Evolutionary conservation across 2,797 vertebrate species (phyloP).

Genomic region (Salarias fasciatus): DNA sequence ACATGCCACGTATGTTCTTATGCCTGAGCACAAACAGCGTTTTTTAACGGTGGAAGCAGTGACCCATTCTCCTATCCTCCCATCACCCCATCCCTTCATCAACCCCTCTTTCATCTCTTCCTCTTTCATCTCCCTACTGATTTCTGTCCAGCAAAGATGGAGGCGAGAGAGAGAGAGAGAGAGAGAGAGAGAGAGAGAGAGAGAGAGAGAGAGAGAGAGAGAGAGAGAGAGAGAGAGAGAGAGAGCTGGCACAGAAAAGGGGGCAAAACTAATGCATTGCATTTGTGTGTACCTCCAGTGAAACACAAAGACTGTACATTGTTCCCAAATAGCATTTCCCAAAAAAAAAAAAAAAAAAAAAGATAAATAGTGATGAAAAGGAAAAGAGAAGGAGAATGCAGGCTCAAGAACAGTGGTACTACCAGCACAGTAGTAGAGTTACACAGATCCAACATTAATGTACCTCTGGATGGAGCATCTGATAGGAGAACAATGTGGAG

Average conservation of each 20-base stretch:
- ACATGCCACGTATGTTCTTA: constrained; percentile 28
- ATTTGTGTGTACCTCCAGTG: constrained; percentile 7
- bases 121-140: constrained; percentile 64
- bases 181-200: no score
- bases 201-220: no score
- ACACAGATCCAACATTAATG: no score
- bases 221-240: background rate
- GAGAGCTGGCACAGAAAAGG: constrained; percentile 3
- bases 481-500: no score
- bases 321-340: background rate
- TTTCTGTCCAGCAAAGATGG: constrained; percentile 37
- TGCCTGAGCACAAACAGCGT: constrained; percentile 31
- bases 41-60: constrained; percentile 51
- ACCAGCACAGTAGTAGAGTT: background rate
- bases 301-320: constrained; percentile 1
- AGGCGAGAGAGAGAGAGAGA: constrained; percentile 2
- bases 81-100: constrained; percentile 59
- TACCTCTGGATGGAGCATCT: no score
- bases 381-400: background rate
- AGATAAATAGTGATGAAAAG: background rate
- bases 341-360: constrained; percentile 1
- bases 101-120: constrained; percentile 65
- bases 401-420: no score
- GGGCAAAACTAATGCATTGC: constrained; percentile 10
- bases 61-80: constrained; percentile 66